Evolutionary conservation across 2,888 invertebrate genomes (phyloP), one percentile per base, ranked within the genome.

Genomic region (Sicus ferrugineus): DNA sequence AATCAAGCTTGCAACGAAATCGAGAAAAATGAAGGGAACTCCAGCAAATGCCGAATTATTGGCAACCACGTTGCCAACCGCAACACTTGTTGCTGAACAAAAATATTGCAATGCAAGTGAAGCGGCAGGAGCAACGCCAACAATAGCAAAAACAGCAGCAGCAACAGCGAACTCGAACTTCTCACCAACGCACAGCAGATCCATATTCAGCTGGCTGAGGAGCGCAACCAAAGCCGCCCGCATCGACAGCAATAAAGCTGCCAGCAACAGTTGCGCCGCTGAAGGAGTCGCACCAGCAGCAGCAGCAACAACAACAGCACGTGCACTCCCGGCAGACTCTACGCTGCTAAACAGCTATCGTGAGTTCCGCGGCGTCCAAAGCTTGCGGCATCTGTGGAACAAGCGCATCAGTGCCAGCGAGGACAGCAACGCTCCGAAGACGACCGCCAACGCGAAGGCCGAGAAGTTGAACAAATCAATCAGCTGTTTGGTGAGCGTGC

Each of bases 311-410:
- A 34, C 28, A 7, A 23, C 31, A 23, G 46, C 52, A 9, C 61
- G 26, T 42, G 54, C 19, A 64, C 50, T 62, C 69, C 69, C 72
- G 30, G 28, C 70, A 26, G 75, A 75, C 69, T 71, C 69, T 9
- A 59, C 74, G 0, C 74, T 80, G 73, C 19, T 52, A 6, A 54
- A 16, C 7, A 67, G 28, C 42, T 71, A 72, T 23, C 77, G 79
- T 61, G 83, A 85, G 21, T 82, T 80, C 75, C 82, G 78, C 14
- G 84, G 85, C 31, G 85, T 85, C 30, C 84, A 85, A 75, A 80
- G 80, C 2, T 72, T 85, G 61, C 82, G 80, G 31, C 74, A 84
- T 74, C 78, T 85, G 71, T 85, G 85, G 85, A 84, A 84, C 74
- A 83, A 81, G 71, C 83, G 84, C 59, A 85, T 85, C 54, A 80